Base-by-base conservation (phyloP, 1,140 invertebrate species). In the Rhopalosiphum maidis region DNA sequence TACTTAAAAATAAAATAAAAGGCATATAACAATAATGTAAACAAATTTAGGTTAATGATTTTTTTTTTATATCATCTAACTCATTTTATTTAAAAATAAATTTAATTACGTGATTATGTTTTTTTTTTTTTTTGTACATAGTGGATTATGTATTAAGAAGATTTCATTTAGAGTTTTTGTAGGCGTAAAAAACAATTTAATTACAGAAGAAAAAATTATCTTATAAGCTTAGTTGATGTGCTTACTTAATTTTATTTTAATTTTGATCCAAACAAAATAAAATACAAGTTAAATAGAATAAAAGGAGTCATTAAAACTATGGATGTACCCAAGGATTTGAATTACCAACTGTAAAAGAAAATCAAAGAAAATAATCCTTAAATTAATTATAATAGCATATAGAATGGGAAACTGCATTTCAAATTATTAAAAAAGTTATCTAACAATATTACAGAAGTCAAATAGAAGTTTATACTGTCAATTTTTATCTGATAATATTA, bases 341-440 rank as follows among this genome's bases (percentile, higher is more conserved):
- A 77, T 77, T 21, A 77, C 60, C n/a, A 77, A 77, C 3, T 15
- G 15, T 35, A n/a, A n/a, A 35, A n/a, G 60, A 77, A 77, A 77
- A 68, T 68, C 30, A 68, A 68, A 68, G 30, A 68, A 68, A n/a
- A 77, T 77, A 77, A 77, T 77, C 60, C 60, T 68, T n/a, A 18
- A 68, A 68, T 68, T n/a, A n/a, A 68, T 68, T 68, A 68, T 68
- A n/a, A 68, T 68, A 18, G 30, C 15, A 15, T 68, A 68, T n/a
- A 68, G 4, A n/a, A 68, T 5, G 30, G 4, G 5, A 15, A 68
- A 15, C 18, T 68, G 11, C n/a, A 68, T n/a, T 68, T 15, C 30
- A 68, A n/a, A 68, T n/a, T 68, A 68, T 68, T n/a, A 68, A 68
- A 68, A 68, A 68, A 68, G 60, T 68, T 68, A 68, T 68, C 60